Evolutionary conservation across 2,113 vertebrate species (phyloP).

Genomic region (Salvator merianae): DNA sequence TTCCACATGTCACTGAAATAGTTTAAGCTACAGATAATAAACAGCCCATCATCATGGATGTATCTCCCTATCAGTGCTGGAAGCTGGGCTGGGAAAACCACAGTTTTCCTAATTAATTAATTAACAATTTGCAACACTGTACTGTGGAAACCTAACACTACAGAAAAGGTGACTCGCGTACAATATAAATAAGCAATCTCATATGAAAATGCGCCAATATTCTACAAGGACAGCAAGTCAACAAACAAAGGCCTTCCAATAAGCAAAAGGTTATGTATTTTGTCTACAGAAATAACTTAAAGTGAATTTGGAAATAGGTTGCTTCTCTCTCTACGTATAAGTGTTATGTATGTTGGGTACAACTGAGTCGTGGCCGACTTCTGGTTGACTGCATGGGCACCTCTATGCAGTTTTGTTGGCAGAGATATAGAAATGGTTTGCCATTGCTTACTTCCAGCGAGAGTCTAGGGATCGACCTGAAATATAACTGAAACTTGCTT

Average conservation of each 20-base stretch:
- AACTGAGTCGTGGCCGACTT: too few relatives aligned
- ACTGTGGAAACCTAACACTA: slow-evolving; percentile 11
- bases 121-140: slow-evolving; percentile 32
- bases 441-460: too few relatives aligned
- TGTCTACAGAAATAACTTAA: slow-evolving; percentile 15
- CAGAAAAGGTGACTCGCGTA: not conserved
- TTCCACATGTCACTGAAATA: not conserved
- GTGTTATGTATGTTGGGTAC: not conserved
- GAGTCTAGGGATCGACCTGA: too few relatives aligned
- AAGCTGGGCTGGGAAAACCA: not conserved
- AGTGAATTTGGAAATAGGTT: not conserved
- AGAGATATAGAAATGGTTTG: too few relatives aligned
- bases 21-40: slow-evolving; percentile 12
- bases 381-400: too few relatives aligned
- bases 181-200: slow-evolving; percentile 4
- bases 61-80: slow-evolving; percentile 39
- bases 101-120: slow-evolving; percentile 43
- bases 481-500: not conserved
- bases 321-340: not conserved
- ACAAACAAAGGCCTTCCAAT: not conserved
- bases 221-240: slow-evolving; percentile 29
- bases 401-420: too few relatives aligned
- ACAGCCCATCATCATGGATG: slow-evolving; percentile 39
- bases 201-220: slow-evolving; percentile 17
- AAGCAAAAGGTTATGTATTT: not conserved